Conservation (phyloP, 2,113 vertebrate species). For the Gymnarchus niloticus region DNA sequence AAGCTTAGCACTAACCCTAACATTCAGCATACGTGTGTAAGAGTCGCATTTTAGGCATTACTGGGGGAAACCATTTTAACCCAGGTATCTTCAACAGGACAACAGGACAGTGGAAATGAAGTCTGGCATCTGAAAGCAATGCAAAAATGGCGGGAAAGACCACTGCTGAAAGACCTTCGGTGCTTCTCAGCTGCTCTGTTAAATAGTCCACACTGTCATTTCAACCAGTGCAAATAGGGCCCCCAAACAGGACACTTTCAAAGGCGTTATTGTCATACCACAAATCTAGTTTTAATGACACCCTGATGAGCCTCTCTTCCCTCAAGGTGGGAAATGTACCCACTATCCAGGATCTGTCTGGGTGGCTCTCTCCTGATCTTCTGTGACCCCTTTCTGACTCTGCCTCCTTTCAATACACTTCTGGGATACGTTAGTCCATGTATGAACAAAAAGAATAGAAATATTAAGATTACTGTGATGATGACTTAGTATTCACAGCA, state of each 20-base stretch:
- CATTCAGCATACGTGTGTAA: no score
- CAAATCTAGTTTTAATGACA: neutral
- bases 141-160: no score
- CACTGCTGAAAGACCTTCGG: no score
- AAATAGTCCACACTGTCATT: no score
- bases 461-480: neutral
- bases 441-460: neutral
- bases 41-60: no score
- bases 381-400: constrained; percentile 24
- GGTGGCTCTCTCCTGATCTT: constrained; percentile 24
- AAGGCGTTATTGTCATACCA: neutral
- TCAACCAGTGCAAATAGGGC: neutral
- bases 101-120: no score
- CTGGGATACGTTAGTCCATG: neutral
- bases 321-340: constrained; percentile 5
- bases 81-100: no score
- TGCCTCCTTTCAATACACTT: constrained; percentile 19
- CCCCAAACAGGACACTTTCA: neutral
- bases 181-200: no score
- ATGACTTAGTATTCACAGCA: constrained; percentile 17
- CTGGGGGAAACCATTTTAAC: no score
- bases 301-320: constrained; percentile 29
- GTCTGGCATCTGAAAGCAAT: no score
- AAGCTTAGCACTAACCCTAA: no score
- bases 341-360: constrained; percentile 26